A percentile compares a stretch with the other conserved stretches of the same genome.
Conservation (phyloP, 2,888 invertebrate genomes). For the Chironomus tentans region DNA sequence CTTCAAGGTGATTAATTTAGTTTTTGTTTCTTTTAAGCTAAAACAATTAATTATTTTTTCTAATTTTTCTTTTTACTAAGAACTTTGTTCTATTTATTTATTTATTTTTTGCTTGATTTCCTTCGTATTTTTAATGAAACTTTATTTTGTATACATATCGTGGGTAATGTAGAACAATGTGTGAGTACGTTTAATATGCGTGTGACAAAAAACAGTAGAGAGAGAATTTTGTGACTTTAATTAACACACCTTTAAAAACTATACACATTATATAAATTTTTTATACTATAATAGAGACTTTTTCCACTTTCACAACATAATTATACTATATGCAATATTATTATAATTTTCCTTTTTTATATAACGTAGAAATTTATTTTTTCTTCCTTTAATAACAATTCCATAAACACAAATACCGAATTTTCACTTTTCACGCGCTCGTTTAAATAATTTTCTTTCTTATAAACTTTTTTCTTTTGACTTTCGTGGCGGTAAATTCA, state of each 20-base stretch:
- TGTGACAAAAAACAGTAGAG: neutral
- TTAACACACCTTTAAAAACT: neutral
- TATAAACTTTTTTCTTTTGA: too few species aligned
- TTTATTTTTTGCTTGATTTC: neutral
- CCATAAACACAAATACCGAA: neutral
- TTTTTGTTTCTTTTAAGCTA: too few species aligned
- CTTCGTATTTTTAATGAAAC: neutral
- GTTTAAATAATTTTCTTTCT: too few species aligned
- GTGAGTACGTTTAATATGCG: neutral
- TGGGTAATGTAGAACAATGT: neutral
- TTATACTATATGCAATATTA: neutral
- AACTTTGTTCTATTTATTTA: too few species aligned
- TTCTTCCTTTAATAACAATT: neutral
- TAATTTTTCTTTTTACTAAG: neutral
- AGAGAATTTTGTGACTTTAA: neutral
- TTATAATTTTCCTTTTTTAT: neutral
- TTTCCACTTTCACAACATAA: conserved; percentile 5
- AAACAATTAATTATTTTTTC: too few species aligned
- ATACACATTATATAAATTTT: neutral
- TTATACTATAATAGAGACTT: too few species aligned
- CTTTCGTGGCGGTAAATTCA: too few species aligned
- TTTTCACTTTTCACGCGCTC: too few species aligned
- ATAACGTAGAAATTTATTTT: neutral
- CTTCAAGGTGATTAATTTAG: neutral
- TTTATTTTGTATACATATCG: neutral